phyloP scores from a whole-genome alignment of 1,140 invertebrate genomes.

The Macrostomum lignano region DNA sequence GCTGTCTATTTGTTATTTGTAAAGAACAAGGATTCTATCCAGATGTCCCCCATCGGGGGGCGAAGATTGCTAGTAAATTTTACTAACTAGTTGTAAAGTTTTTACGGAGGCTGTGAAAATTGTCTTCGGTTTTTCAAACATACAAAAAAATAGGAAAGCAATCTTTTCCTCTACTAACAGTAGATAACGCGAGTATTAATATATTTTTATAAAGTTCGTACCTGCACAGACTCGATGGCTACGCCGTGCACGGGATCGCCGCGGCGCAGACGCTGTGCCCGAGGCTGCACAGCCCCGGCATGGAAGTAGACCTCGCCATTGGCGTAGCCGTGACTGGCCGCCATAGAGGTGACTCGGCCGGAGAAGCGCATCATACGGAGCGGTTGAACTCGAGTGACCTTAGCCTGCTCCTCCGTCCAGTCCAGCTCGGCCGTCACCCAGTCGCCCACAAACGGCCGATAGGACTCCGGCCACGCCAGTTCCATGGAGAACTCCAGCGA shows the following conservation, averaged over 20 bases:
- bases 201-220: too few relatives aligned
- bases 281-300: conserved; percentile 7
- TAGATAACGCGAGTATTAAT: too few relatives aligned
- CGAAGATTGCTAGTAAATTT: too few relatives aligned
- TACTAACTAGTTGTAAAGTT: too few relatives aligned
- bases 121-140: too few relatives aligned
- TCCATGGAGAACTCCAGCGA: too few relatives aligned
- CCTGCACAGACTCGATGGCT: conserved; percentile 17
- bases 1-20: too few relatives aligned
- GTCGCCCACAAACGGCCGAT: conserved; percentile 13
- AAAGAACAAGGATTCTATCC: too few relatives aligned
- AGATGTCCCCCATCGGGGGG: too few relatives aligned
- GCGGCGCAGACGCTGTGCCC: conserved; percentile 12
- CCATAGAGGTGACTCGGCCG: conserved; percentile 12
- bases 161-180: too few relatives aligned
- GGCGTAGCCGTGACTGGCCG: conserved; percentile 16
- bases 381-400: conserved; percentile 12
- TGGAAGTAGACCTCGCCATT: conserved; percentile 8
- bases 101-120: too few relatives aligned
- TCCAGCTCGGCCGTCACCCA: conserved; percentile 13
- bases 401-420: conserved; percentile 7
- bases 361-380: conserved; percentile 11
- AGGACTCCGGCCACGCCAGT: conserved; percentile 10
- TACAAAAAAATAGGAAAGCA: too few relatives aligned
- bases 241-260: conserved; percentile 13